Conservation (phyloP, 2,797 vertebrate genomes). For the Myoxocephalus aenaeus region DNA sequence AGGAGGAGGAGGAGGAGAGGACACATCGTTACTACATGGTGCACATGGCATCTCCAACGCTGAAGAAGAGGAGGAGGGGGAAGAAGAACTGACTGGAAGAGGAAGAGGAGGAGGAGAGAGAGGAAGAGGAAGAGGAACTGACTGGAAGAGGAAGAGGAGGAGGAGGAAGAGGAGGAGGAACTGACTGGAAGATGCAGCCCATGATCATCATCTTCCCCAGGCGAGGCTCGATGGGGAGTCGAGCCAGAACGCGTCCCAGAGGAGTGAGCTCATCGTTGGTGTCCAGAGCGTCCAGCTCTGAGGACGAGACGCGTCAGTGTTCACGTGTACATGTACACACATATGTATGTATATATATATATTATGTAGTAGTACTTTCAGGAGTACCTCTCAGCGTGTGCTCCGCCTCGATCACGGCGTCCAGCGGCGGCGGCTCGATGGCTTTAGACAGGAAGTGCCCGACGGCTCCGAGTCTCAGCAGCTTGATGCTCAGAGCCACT, state of each 20-base stretch:
- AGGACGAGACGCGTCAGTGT: too few relatives aligned
- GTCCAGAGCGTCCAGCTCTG: slow-evolving; percentile 94
- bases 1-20: neutral
- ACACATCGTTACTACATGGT: too few relatives aligned
- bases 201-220: slow-evolving; percentile 99
- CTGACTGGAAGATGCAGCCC: slow-evolving; percentile 97
- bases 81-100: rapidly evolving
- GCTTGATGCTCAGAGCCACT: slow-evolving; percentile 94
- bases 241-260: slow-evolving; percentile 93
- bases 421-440: slow-evolving; percentile 95
- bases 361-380: too few relatives aligned
- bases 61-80: neutral
- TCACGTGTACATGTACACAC: too few relatives aligned
- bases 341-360: neutral
- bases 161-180: too few relatives aligned
- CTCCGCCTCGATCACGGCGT: slow-evolving; percentile 96
- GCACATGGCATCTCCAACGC: too few relatives aligned
- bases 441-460: slow-evolving; percentile 96
- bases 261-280: slow-evolving; percentile 94
- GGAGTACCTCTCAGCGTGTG: slow-evolving; percentile 90
- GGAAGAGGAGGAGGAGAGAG: rapidly evolving
- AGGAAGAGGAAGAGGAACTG: too few relatives aligned
- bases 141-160: too few relatives aligned
- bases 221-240: slow-evolving; percentile 94
- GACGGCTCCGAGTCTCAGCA: slow-evolving; percentile 91